Percentiles rank a stretch among this genome's conserved stretches.
phyloP scores from a whole-genome alignment of 2,113 vertebrate genomes.

The Cephalopholis sonnerati region DNA sequence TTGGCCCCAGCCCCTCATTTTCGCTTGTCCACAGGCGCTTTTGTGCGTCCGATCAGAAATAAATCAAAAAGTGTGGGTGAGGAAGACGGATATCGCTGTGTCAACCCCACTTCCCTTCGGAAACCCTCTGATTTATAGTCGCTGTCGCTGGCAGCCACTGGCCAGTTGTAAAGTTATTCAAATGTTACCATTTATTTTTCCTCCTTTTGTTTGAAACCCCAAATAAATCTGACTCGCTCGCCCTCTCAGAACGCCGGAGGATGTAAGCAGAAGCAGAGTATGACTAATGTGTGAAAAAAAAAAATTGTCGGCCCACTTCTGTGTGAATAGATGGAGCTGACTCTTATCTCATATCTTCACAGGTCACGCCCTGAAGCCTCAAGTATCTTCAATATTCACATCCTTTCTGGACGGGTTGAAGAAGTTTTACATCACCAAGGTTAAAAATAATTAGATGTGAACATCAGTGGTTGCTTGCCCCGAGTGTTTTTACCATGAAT shows the following conservation, averaged over 20 bases:
- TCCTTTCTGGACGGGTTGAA: conserved; percentile 98
- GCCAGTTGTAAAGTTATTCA: conserved; percentile 81
- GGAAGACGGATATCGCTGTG: conserved; percentile 82
- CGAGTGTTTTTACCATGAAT: conserved; percentile 28
- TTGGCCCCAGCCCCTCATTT: conserved; percentile 80
- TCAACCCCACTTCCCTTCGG: conserved; percentile 82
- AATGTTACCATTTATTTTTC: conserved; percentile 83
- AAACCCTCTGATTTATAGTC: conserved; percentile 84
- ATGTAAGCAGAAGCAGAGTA: conserved; percentile 43
- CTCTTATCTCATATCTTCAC: conserved; percentile 55
- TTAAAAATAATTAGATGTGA: conserved; percentile 71
- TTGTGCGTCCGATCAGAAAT: conserved; percentile 86
- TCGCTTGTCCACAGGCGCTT: conserved; percentile 79
- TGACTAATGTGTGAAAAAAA: conserved; percentile 53
- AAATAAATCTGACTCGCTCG: conserved; percentile 77
- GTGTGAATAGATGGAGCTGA: conserved; percentile 20
- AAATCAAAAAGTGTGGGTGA: conserved; percentile 85
- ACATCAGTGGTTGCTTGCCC: neutral
- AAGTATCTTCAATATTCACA: conserved; percentile 98
- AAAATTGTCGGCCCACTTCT: conserved; percentile 18
- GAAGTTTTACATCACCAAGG: conserved; percentile 99
- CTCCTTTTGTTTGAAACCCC: conserved; percentile 79
- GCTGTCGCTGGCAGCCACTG: conserved; percentile 75
- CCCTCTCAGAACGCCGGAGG: conserved; percentile 51
- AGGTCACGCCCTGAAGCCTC: conserved; percentile 99